Conservation (phyloP, 2,113 vertebrate species). For the Promerops cafer region DNA sequence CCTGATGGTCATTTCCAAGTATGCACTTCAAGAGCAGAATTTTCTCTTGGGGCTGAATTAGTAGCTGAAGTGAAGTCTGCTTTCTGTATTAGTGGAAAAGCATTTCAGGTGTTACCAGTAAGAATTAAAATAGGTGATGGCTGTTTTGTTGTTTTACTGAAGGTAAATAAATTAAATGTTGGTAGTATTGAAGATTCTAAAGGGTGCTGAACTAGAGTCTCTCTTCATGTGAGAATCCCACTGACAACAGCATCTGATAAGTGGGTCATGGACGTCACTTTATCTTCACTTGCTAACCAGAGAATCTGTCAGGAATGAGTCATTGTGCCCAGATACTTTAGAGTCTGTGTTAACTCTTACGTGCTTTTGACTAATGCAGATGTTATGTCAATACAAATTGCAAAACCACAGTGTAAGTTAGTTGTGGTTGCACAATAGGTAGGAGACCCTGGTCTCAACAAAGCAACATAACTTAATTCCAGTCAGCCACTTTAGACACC, state of each 20-base stretch:
- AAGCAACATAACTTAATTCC: neutral
- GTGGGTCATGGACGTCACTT: neutral
- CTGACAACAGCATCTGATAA: neutral
- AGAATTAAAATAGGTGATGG: neutral
- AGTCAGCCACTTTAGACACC: neutral
- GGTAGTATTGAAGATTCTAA: neutral
- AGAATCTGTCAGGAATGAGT: neutral
- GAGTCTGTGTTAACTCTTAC: neutral
- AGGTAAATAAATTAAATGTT: neutral
- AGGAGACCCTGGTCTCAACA: neutral
- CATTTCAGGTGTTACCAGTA: neutral
- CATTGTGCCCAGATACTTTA: neutral
- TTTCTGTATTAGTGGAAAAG: neutral
- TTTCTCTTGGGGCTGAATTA: neutral
- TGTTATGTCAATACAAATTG: neutral
- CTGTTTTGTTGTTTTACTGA: neutral
- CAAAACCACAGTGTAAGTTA: fast-evolving
- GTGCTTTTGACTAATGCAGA: neutral
- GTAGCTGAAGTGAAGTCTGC: neutral
- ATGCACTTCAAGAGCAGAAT: neutral
- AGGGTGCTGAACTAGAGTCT: neutral
- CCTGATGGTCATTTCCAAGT: neutral
- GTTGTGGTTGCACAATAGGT: neutral
- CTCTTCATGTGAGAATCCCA: neutral
- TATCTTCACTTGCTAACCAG: neutral